These are phyloP conservation scores for Dicentrarchus labrax DNA, from an alignment of 2,113 vertebrate genomes.

Conservation along the genomic window DNA sequence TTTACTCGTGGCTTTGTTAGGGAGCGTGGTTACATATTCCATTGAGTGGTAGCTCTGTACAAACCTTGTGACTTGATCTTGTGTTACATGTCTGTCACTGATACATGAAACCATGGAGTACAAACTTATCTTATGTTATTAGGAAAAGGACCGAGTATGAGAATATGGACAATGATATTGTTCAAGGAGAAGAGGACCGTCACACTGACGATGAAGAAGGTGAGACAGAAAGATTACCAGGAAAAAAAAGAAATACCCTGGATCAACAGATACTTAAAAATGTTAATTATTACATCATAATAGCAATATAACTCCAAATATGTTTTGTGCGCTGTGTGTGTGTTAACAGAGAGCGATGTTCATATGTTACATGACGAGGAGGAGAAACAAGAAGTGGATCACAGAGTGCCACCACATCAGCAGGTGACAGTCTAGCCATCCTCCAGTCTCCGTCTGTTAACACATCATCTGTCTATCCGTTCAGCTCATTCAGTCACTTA, in stretches of 20 bases:
- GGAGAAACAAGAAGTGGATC: slow-evolving; percentile 59
- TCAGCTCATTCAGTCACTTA: slow-evolving; percentile 10
- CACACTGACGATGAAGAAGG: slow-evolving; percentile 87
- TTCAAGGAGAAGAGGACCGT: slow-evolving; percentile 87
- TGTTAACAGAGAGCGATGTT: slow-evolving; percentile 68
- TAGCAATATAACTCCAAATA: too few relatives aligned
- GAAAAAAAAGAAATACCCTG: neutral
- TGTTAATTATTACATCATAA: neutral
- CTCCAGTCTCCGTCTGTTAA: neutral
- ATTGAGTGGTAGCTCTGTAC: too few relatives aligned
- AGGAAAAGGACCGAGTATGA: slow-evolving; percentile 90
- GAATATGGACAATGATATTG: slow-evolving; percentile 88
- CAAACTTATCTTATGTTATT: neutral
- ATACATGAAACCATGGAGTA: too few relatives aligned
- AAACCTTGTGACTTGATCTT: too few relatives aligned
- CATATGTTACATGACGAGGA: slow-evolving; percentile 69
- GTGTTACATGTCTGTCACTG: too few relatives aligned
- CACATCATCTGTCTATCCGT: neutral
- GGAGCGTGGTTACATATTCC: too few relatives aligned
- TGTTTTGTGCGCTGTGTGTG: slow-evolving; percentile 9
- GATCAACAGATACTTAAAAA: neutral
- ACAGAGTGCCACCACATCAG: slow-evolving; percentile 63
- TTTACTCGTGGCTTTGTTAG: too few relatives aligned
- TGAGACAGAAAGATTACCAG: slow-evolving; percentile 51
- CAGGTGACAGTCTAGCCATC: slow-evolving; percentile 64